Conservation (phyloP, 2,797 vertebrate genomes). For the Takifugu ocellatus region DNA sequence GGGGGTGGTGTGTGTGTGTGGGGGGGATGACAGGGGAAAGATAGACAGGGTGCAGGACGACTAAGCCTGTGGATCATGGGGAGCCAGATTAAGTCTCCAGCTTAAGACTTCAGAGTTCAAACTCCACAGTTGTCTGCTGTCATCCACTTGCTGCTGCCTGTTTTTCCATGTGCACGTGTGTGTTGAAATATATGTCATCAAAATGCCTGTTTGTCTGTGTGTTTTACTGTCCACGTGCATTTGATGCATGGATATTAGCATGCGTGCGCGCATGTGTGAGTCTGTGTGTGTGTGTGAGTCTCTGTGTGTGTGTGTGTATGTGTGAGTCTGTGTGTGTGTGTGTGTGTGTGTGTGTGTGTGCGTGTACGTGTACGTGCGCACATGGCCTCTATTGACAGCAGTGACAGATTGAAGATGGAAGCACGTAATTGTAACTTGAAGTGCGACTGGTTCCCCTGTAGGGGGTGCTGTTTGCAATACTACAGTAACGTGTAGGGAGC, state of each 20-base stretch:
- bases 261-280: not conserved
- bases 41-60: constrained; percentile 17
- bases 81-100: constrained; percentile 74
- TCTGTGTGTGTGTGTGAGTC: not conserved
- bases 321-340: not conserved
- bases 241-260: not conserved
- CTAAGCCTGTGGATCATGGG: constrained; percentile 73
- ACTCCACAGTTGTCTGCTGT: constrained; percentile 56
- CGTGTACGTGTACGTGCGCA: not conserved
- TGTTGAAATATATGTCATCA: not conserved
- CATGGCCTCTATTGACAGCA: constrained; percentile 1
- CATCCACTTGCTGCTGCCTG: constrained; percentile 11
- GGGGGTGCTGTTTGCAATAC: no score
- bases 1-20: constrained; percentile 14
- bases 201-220: not conserved
- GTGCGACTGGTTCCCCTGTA: no score
- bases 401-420: not conserved
- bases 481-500: no score
- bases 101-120: constrained; percentile 80
- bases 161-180: constrained; percentile 3
- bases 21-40: constrained; percentile 20
- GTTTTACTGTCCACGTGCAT: not conserved
- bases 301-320: not conserved
- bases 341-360: not conserved
- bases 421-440: not conserved